Evolutionary conservation across 2,797 vertebrate species (phyloP).

Genomic region (Chelon auratus): DNA sequence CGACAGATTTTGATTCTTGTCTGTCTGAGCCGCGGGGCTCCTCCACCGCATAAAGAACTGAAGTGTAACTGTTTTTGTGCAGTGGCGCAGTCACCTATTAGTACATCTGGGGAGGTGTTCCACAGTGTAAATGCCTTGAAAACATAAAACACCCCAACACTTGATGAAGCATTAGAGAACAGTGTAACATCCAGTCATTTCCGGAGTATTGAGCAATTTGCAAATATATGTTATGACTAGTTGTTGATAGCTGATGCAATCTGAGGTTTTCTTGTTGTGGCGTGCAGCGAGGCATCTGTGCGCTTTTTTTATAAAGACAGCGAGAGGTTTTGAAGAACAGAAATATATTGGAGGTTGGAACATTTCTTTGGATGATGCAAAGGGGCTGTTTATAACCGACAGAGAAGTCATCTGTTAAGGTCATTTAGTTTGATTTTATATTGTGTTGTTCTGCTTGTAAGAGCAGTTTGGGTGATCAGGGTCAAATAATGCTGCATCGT

Average conservation of each 20-base stretch:
- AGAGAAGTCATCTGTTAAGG: conserved; percentile 13
- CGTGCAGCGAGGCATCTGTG: conserved; percentile 21
- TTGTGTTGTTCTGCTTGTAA: conserved; percentile 5
- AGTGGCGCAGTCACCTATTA: conserved; percentile 6
- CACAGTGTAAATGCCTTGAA: conserved; percentile 18
- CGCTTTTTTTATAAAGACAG: conserved; percentile 25
- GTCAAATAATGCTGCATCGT: conserved; percentile 7
- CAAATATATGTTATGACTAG: conserved; percentile 46
- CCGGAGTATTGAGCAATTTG: conserved; percentile 66
- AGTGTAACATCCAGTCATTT: conserved; percentile 51
- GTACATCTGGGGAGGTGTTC: conserved; percentile 13
- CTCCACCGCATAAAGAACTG: conserved; percentile 17
- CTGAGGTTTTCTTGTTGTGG: conserved; percentile 59
- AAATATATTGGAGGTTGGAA: conserved; percentile 8
- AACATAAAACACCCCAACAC: conserved; percentile 7
- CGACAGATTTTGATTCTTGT: conserved; percentile 22
- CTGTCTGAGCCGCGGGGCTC: conserved; percentile 13
- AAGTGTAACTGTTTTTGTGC: conserved; percentile 13
- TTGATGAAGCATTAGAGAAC: conserved; percentile 26
- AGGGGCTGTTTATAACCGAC: conserved; percentile 17
- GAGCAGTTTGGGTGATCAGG: conserved; percentile 28
- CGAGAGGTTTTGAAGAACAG: conserved; percentile 2
- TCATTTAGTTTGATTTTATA: conserved; percentile 14
- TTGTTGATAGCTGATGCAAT: conserved; percentile 40
- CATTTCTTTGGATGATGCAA: conserved; percentile 37